Evolutionary conservation across 2,113 vertebrate species (phyloP).

Genomic region (Zapornia atra): DNA sequence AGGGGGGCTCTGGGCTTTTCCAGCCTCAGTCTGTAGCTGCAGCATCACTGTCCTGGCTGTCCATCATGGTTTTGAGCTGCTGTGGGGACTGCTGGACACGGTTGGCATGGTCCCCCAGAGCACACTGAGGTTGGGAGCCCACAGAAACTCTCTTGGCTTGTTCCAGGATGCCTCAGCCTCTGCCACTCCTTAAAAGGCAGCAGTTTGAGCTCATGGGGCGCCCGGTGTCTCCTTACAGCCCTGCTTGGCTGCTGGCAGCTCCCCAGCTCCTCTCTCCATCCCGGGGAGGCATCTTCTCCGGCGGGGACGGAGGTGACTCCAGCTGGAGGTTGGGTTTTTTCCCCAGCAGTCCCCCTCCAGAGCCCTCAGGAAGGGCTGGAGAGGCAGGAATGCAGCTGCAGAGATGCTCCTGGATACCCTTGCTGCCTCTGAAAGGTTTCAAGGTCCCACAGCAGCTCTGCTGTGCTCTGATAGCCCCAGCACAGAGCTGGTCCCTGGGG

Average conservation of each 20-base stretch:
- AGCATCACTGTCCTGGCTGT: background rate
- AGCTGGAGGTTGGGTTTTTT: background rate
- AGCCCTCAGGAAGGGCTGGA: background rate
- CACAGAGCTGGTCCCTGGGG: background rate
- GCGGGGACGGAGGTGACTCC: background rate
- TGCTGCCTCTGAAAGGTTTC: background rate
- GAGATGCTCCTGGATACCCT: background rate
- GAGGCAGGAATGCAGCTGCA: background rate
- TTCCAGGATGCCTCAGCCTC: background rate
- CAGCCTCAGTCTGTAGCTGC: background rate
- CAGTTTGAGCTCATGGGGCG: background rate
- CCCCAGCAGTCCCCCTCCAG: background rate
- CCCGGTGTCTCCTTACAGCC: slow-evolving; percentile 16
- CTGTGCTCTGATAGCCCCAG: background rate
- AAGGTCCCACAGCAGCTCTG: background rate
- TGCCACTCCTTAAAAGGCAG: slow-evolving; percentile 50
- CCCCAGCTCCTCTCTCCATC: background rate
- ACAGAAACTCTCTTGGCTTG: background rate
- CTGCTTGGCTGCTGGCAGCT: background rate
- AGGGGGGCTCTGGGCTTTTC: background rate
- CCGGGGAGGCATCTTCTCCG: background rate
- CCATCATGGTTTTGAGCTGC: background rate
- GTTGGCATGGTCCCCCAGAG: background rate
- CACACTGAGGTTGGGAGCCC: rapidly evolving
- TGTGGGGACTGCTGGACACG: rapidly evolving